Conservation (phyloP, 53 echinoderm and acorn worm species). For the Temnopleurus reevesii region DNA sequence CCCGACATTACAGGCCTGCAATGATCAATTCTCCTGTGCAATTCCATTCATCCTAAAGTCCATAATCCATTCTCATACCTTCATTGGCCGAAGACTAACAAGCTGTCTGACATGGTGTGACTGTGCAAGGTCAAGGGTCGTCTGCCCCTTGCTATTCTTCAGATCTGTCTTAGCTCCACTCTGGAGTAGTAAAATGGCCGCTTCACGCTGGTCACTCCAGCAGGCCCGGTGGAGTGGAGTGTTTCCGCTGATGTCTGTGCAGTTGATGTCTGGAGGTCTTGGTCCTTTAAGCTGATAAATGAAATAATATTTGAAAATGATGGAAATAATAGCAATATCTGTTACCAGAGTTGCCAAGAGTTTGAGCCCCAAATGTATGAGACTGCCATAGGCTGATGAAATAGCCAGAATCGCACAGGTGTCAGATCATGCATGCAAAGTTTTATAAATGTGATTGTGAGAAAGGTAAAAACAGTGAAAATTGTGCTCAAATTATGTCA, state of each 20-base stretch:
- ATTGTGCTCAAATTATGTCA: no score
- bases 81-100: constrained; percentile 71
- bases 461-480: no score
- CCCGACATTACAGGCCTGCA: no score
- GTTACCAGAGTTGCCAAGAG: no score
- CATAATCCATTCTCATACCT: constrained; percentile 68
- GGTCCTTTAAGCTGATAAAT: constrained; percentile 70
- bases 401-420: no score
- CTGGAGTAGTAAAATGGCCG: constrained; percentile 81
- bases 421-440: no score
- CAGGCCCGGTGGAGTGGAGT: constrained; percentile 87
- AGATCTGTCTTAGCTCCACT: constrained; percentile 82
- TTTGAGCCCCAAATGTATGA: no score
- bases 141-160: constrained; percentile 73
- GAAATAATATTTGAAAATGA: neutral
- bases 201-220: constrained; percentile 81
- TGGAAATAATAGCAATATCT: no score
- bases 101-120: constrained; percentile 88
- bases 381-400: no score
- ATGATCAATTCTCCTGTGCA: no score
- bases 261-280: constrained; percentile 90
- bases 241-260: constrained; percentile 77
- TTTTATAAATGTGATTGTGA: no score
- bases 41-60: no score
- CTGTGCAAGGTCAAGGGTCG: constrained; percentile 76